Conservation (phyloP, 2,888 invertebrate species). For the Camptogramma bilineatum region DNA sequence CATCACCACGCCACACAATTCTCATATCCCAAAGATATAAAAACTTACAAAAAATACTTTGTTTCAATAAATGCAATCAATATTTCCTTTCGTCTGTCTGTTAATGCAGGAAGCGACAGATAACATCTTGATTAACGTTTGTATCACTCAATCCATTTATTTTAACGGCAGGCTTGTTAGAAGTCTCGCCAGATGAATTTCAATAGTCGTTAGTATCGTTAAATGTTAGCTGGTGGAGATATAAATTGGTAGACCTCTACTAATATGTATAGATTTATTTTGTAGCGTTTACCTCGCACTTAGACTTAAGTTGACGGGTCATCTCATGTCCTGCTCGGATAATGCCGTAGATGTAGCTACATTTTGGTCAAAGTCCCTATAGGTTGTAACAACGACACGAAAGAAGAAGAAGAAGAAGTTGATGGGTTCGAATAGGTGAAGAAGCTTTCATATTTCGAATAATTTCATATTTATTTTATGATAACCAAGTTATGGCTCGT, state of each 20-base stretch:
- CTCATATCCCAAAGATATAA: neutral
- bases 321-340: too few species aligned
- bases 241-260: neutral
- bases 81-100: conserved; percentile 21
- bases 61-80: conserved; percentile 17
- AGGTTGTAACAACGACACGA: too few species aligned
- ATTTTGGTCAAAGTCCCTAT: too few species aligned
- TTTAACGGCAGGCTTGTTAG: conserved; percentile 48
- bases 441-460: too few species aligned
- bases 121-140: conserved; percentile 63
- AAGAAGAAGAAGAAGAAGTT: too few species aligned
- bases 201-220: conserved; percentile 57
- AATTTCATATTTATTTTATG: too few species aligned
- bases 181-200: conserved; percentile 56
- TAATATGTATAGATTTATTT: neutral
- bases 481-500: too few species aligned
- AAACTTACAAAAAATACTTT: conserved; percentile 15
- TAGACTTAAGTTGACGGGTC: too few species aligned
- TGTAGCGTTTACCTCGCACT: neutral
- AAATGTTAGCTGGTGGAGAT: conserved; percentile 10
- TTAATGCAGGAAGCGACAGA: conserved; percentile 57
- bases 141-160: conserved; percentile 57
- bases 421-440: too few species aligned
- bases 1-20: too few species aligned
- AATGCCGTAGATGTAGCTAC: too few species aligned